Evolutionary conservation across 2,888 invertebrate genomes (phyloP).

Genomic region (Imbricaverruca yamaguchii): DNA sequence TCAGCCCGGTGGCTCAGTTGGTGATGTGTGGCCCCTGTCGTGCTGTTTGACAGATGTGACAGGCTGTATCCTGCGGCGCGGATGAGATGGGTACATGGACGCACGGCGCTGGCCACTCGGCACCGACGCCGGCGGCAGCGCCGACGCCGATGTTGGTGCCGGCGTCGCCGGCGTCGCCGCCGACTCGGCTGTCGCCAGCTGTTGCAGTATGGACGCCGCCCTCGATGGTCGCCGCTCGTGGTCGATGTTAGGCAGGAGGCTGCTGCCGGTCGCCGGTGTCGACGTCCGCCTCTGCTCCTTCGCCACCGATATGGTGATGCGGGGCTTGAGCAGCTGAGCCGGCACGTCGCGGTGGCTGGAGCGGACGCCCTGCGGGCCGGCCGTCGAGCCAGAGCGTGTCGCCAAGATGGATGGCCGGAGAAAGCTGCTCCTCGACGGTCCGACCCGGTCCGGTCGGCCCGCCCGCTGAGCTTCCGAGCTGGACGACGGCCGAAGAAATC

Average conservation of each 20-base stretch:
- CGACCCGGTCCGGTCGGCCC: neutral
- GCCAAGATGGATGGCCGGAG: neutral
- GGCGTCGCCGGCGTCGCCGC: neutral
- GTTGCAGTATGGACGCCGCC: neutral
- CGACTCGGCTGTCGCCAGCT: neutral
- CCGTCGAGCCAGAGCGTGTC: neutral
- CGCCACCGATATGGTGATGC: neutral
- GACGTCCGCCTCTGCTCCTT: neutral
- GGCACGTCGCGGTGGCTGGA: neutral
- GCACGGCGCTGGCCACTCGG: too few relatives aligned
- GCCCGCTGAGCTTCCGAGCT: neutral
- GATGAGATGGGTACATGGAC: too few relatives aligned
- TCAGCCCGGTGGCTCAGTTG: too few relatives aligned
- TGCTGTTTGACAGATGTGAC: too few relatives aligned
- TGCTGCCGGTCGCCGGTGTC: neutral
- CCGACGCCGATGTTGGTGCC: neutral
- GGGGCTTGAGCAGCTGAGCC: neutral
- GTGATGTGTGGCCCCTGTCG: too few relatives aligned
- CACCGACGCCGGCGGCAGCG: too few relatives aligned
- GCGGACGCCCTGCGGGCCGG: neutral
- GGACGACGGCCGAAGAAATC: neutral
- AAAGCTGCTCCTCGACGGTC: neutral
- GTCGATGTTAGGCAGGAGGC: neutral
- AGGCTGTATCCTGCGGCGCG: too few relatives aligned
- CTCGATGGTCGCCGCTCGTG: neutral